Evolutionary conservation across 23 tunicate species (phyloP).

Genomic region (Trididemnum nubilum): DNA sequence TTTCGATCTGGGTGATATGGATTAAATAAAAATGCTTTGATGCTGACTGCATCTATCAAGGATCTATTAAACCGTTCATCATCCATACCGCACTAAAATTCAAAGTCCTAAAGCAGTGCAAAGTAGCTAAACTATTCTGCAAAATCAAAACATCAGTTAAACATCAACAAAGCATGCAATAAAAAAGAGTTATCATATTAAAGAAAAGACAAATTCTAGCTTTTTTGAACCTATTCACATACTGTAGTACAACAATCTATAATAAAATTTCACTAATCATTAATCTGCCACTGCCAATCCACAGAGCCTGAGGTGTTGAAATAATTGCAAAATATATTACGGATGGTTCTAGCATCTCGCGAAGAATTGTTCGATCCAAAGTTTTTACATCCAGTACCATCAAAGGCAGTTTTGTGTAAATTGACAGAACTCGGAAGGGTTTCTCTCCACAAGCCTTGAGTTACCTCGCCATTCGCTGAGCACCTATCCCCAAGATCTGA

Average conservation of each 20-base stretch:
- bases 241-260: background rate
- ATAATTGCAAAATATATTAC: slow-evolving; percentile 19
- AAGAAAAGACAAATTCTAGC: too few species aligned
- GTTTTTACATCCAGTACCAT: background rate
- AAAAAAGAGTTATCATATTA: too few species aligned
- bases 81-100: background rate
- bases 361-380: slow-evolving; percentile 47
- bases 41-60: slow-evolving; percentile 9
- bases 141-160: too few species aligned
- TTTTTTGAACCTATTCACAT: too few species aligned
- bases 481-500: slow-evolving; percentile 5
- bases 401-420: background rate
- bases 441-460: slow-evolving; percentile 36
- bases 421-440: slow-evolving; percentile 21
- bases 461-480: slow-evolving; percentile 19
- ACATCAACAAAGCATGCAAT: too few species aligned
- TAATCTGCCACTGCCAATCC: slow-evolving; percentile 47
- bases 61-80: slow-evolving; percentile 29
- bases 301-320: slow-evolving; percentile 42
- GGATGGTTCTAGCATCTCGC: slow-evolving; percentile 9
- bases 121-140: too few species aligned
- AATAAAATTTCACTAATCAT: background rate
- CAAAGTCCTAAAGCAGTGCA: background rate
- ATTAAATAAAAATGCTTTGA: background rate
- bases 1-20: slow-evolving; percentile 18